Evolutionary conservation across 2,797 vertebrate genomes (phyloP).

Genomic region (Dendrocincla fuliginosa): DNA sequence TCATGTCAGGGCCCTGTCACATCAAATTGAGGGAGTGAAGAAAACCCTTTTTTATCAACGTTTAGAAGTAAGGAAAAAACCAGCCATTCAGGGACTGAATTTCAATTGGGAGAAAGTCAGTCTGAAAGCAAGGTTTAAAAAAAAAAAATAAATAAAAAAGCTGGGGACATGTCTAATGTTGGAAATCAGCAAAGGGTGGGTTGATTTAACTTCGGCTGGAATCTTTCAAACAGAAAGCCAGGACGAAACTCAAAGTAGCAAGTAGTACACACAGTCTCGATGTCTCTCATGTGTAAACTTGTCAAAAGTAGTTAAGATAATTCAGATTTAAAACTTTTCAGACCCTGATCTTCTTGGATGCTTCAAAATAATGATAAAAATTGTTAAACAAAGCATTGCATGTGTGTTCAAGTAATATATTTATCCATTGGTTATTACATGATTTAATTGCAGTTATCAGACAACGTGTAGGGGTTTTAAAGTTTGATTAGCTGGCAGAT

Average conservation of each 20-base stretch:
- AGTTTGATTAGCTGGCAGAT: neutral
- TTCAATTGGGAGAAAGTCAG: slow-evolving; percentile 95
- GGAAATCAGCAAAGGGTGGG: slow-evolving; percentile 83
- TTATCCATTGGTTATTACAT: slow-evolving; percentile 9
- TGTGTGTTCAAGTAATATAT: slow-evolving; percentile 36
- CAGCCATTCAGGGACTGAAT: slow-evolving; percentile 95
- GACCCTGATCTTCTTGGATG: slow-evolving; percentile 57
- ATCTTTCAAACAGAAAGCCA: slow-evolving; percentile 77
- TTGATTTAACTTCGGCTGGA: slow-evolving; percentile 85
- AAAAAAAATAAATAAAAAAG: slow-evolving; percentile 75
- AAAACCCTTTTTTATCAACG: slow-evolving; percentile 98
- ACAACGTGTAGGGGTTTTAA: neutral
- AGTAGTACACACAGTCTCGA: slow-evolving; percentile 66
- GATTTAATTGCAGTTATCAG: neutral
- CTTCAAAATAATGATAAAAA: slow-evolving; percentile 62
- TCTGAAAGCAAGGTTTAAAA: slow-evolving; percentile 86
- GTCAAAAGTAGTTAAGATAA: slow-evolving; percentile 76
- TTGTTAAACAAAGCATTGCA: neutral
- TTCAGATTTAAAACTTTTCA: slow-evolving; percentile 71
- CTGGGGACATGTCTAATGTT: slow-evolving; percentile 88
- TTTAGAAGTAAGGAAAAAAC: slow-evolving; percentile 94
- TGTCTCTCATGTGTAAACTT: slow-evolving; percentile 74
- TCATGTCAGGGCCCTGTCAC: slow-evolving; percentile 99
- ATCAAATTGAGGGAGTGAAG: slow-evolving; percentile 99
- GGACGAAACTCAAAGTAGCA: slow-evolving; percentile 75